phyloP scores from a whole-genome alignment of 2,113 vertebrate genomes.

The Nicator chloris region DNA sequence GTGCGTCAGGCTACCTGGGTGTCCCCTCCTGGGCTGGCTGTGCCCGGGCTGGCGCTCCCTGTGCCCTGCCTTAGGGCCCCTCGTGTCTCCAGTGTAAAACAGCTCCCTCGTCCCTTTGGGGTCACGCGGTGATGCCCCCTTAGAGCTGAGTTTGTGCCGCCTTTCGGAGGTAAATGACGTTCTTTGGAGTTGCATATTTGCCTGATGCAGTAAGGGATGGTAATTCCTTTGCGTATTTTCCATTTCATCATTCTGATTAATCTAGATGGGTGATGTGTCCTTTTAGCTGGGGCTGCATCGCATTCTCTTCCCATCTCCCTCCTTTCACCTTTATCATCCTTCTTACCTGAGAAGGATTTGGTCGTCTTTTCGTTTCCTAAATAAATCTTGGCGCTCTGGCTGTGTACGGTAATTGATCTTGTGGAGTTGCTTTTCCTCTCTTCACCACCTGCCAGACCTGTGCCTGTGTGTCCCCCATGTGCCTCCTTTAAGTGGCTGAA shows the following conservation, averaged over 20 bases:
- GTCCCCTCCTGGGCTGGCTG: background rate
- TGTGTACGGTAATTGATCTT: background rate
- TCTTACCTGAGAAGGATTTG: background rate
- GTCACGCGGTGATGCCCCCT: background rate
- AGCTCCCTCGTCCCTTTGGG: background rate
- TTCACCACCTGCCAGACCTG: background rate
- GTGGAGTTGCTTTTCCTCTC: background rate
- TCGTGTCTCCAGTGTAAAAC: accelerated
- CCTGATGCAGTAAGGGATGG: background rate
- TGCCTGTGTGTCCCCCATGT: background rate
- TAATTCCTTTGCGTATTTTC: background rate
- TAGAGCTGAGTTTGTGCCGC: background rate
- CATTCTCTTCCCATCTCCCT: background rate
- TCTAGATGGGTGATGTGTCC: background rate
- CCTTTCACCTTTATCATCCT: background rate
- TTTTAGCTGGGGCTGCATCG: background rate
- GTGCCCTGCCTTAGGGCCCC: background rate
- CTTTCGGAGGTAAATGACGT: background rate
- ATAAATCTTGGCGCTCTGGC: background rate
- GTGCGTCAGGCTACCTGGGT: background rate
- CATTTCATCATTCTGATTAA: background rate
- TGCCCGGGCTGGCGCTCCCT: background rate
- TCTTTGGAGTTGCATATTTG: background rate
- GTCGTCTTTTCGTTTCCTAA: background rate
- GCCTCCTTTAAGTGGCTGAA: background rate